A percentile compares a stretch with the other conserved stretches of the same genome.
These are phyloP conservation scores for Formica selysi DNA, from an alignment of 1,140 invertebrate genomes.

Conservation along the genomic window DNA sequence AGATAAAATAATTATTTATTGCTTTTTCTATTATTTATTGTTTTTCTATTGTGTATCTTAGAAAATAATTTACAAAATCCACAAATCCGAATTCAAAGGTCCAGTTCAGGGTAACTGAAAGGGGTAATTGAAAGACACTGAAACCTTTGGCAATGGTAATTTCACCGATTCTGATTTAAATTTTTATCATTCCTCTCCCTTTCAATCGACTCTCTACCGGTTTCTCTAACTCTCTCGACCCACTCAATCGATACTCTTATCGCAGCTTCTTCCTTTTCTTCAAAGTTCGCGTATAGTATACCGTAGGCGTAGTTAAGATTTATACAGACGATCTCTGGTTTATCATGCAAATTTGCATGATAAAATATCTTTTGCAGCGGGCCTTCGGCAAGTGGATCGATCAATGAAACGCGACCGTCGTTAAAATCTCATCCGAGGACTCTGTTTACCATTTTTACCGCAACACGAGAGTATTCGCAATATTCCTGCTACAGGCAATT, in stretches of 20 bases:
- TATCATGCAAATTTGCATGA: slow-evolving; percentile 69
- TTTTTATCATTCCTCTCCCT: slow-evolving; percentile 71
- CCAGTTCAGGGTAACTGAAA: not conserved
- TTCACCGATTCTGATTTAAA: slow-evolving; percentile 62
- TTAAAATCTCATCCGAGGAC: slow-evolving; percentile 59
- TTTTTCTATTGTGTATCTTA: not conserved
- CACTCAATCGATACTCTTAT: slow-evolving; percentile 48
- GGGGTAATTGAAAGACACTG: slow-evolving; percentile 32
- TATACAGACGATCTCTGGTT: slow-evolving; percentile 41
- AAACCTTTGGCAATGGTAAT: slow-evolving; percentile 32
- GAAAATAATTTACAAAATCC: not conserved
- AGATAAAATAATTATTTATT: not conserved
- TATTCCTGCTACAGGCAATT: slow-evolving; percentile 29
- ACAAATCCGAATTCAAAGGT: slow-evolving; percentile 4
- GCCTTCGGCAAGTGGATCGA: slow-evolving; percentile 59
- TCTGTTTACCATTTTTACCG: slow-evolving; percentile 68
- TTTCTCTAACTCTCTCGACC: slow-evolving; percentile 28
- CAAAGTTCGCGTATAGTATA: slow-evolving; percentile 32
- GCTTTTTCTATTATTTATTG: slow-evolving; percentile 3
- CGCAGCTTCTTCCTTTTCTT: slow-evolving; percentile 7
- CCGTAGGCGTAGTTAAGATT: slow-evolving; percentile 59
- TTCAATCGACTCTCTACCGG: slow-evolving; percentile 32
- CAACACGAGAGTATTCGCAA: not conserved
- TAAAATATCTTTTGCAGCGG: slow-evolving; percentile 61
- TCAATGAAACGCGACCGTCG: slow-evolving; percentile 22